Percentiles rank a stretch among this genome's conserved stretches.
Conservation (phyloP, 2,888 invertebrate species). For the Nemoura dubitans region DNA sequence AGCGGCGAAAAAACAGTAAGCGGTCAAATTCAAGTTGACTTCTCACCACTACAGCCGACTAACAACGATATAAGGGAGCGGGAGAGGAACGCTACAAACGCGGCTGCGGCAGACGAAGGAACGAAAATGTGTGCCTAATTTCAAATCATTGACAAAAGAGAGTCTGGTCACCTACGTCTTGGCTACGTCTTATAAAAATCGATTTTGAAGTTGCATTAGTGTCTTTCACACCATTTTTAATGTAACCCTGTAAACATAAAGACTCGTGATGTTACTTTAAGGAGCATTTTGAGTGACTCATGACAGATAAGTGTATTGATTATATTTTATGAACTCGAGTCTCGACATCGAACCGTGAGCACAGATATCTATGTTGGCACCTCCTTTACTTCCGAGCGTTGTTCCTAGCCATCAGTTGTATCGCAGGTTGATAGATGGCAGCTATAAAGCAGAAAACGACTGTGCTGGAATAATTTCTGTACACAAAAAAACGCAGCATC, state of each 20-base stretch:
- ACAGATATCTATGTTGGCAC: too few species aligned
- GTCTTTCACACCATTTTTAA: too few species aligned
- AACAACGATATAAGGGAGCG: not conserved
- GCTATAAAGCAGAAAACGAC: not conserved
- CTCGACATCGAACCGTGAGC: too few species aligned
- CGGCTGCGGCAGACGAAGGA: not conserved
- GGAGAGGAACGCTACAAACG: not conserved
- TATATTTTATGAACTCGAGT: too few species aligned
- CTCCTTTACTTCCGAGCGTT: too few species aligned
- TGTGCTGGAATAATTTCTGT: not conserved
- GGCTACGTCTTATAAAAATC: too few species aligned
- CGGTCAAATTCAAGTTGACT: not conserved
- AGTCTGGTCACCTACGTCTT: too few species aligned
- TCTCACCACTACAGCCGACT: not conserved
- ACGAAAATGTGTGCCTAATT: not conserved
- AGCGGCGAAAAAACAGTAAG: not conserved
- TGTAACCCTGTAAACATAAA: too few species aligned
- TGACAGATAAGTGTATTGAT: too few species aligned
- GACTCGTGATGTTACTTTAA: too few species aligned
- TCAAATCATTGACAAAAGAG: not conserved
- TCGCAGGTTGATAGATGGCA: not conserved
- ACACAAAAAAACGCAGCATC: not conserved
- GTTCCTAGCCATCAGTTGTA: not conserved
- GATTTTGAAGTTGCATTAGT: too few species aligned
- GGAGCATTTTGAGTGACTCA: too few species aligned